These are phyloP conservation scores for Larimichthys crocea DNA, from an alignment of 2,113 vertebrate species.

Conservation along the genomic window DNA sequence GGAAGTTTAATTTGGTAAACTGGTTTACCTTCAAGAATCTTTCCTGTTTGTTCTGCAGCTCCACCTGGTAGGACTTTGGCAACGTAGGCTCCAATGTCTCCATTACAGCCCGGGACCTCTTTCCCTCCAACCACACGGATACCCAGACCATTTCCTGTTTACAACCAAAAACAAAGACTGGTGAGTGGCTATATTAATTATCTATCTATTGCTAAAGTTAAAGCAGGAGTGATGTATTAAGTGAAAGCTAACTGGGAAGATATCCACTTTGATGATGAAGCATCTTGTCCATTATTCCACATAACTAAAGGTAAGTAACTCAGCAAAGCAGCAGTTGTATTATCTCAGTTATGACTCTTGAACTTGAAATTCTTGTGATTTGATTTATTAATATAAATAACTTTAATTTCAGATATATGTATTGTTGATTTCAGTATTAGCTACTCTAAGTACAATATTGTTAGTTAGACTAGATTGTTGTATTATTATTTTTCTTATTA, in stretches of 20 bases:
- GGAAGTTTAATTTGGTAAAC: background rate
- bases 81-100: conserved; percentile 96
- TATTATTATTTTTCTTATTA: no score
- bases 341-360: no score
- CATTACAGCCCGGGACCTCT: conserved; percentile 92
- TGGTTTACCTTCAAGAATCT: conserved; percentile 93
- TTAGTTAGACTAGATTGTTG: no score
- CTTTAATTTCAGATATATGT: no score
- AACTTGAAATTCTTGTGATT: no score
- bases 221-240: no score
- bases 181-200: background rate
- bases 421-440: no score
- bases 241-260: background rate
- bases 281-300: background rate
- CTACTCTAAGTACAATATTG: no score
- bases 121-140: conserved; percentile 97
- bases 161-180: conserved; percentile 14
- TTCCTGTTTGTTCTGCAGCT: conserved; percentile 94
- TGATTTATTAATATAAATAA: no score
- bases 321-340: no score
- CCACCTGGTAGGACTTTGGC: conserved; percentile 96
- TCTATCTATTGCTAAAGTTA: no score
- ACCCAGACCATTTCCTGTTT: conserved; percentile 94
- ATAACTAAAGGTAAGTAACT: no score
- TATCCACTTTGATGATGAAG: background rate